phyloP scores from a whole-genome alignment of 2,888 invertebrate species.

The Drosophila basisetae region DNA sequence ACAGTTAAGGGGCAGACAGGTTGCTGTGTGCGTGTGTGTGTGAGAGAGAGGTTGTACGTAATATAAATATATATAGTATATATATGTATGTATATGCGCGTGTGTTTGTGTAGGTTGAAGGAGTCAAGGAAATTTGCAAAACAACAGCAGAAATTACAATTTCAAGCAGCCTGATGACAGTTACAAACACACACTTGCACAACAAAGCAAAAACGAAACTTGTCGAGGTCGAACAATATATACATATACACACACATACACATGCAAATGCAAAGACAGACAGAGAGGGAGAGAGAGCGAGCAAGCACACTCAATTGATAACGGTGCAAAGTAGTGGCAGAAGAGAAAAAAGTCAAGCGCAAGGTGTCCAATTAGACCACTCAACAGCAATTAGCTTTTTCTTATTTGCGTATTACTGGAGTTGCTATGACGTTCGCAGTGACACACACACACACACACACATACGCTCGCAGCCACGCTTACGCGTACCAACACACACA shows the following conservation, averaged over 20 bases:
- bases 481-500: slow-evolving; percentile 11
- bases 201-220: slow-evolving; percentile 55
- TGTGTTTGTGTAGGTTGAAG: slow-evolving; percentile 55
- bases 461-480: slow-evolving; percentile 18
- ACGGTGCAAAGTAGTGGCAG: slow-evolving; percentile 41
- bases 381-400: slow-evolving; percentile 72
- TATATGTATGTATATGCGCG: slow-evolving; percentile 2
- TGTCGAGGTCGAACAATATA: slow-evolving; percentile 68
- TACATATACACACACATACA: slow-evolving; percentile 8
- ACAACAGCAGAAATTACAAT: slow-evolving; percentile 59
- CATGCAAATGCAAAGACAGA: slow-evolving; percentile 8
- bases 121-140: slow-evolving; percentile 68
- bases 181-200: slow-evolving; percentile 35
- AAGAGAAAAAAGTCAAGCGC: slow-evolving; percentile 57
- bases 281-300: slow-evolving; percentile 14
- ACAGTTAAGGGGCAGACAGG: slow-evolving; percentile 72
- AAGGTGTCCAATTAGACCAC: slow-evolving; percentile 76
- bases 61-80: slow-evolving; percentile 13
- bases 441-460: slow-evolving; percentile 32
- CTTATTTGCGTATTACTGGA: slow-evolving; percentile 76
- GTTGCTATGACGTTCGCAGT: slow-evolving; percentile 74
- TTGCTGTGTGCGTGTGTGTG: slow-evolving; percentile 41
- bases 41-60: slow-evolving; percentile 24
- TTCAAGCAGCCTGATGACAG: slow-evolving; percentile 58
- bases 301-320: slow-evolving; percentile 67